A percentile compares a stretch with the other conserved stretches of the same genome.
Evolutionary conservation across 2,797 vertebrate genomes (phyloP).

Genomic region (Notolabrus celidotus): DNA sequence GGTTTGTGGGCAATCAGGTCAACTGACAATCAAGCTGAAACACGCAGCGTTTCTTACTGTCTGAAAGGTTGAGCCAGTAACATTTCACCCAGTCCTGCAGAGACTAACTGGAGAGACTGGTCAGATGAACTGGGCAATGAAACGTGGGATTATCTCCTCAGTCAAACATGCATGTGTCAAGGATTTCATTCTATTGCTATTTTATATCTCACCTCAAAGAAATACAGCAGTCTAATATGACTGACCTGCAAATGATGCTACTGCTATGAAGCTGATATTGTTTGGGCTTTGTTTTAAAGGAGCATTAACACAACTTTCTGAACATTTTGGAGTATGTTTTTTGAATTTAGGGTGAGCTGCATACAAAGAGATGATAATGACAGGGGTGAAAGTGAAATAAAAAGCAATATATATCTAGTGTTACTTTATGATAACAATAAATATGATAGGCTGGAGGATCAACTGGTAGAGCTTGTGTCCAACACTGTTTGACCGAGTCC

Average conservation of each 20-base stretch:
- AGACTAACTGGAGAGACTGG: constrained; percentile 4
- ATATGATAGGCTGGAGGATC: too few species aligned
- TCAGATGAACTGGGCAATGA: background rate
- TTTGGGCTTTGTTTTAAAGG: background rate
- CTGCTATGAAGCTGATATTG: background rate
- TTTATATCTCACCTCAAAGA: background rate
- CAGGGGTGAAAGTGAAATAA: too few species aligned
- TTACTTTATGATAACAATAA: too few species aligned
- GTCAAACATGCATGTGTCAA: background rate
- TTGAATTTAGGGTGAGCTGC: too few species aligned
- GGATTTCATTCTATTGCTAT: background rate
- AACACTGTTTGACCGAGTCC: too few species aligned
- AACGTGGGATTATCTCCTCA: background rate
- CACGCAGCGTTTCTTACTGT: background rate
- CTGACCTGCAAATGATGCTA: background rate
- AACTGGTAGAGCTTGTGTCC: too few species aligned
- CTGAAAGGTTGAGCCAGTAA: background rate
- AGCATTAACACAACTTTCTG: too few species aligned
- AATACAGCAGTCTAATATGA: background rate
- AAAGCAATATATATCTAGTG: too few species aligned
- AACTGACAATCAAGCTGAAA: constrained; percentile 20
- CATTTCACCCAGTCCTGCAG: background rate
- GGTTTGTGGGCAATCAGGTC: constrained; percentile 27
- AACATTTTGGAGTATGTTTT: too few species aligned
- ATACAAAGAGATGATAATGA: too few species aligned